A percentile compares a stretch with the other conserved stretches of the same genome.
Evolutionary conservation across 1,140 invertebrate species (phyloP).

Genomic region (Hesperophylax magnus): DNA sequence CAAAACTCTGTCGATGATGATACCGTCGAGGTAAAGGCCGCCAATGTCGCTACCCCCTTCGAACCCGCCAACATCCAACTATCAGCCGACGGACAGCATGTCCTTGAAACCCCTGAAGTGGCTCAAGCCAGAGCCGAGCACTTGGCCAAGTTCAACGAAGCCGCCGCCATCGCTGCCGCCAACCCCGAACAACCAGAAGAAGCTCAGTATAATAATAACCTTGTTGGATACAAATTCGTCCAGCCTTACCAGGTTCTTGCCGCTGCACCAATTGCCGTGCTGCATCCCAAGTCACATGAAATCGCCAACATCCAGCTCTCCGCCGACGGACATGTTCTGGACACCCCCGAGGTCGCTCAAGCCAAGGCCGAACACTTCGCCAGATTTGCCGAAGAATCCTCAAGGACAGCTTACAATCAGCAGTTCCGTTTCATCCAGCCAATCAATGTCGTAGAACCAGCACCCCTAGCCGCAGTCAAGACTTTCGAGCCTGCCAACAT

Average conservation of each 20-base stretch:
- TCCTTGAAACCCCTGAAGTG: constrained; percentile 62
- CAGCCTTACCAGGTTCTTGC: constrained; percentile 14
- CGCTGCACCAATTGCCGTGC: constrained; percentile 12
- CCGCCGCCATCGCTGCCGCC: constrained; percentile 53
- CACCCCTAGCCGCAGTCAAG: background rate
- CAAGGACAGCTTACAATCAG: constrained; percentile 50
- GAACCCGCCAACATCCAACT: constrained; percentile 56
- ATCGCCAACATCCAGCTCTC: constrained; percentile 58
- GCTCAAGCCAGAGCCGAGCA: constrained; percentile 61
- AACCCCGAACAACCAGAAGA: constrained; percentile 29
- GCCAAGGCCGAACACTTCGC: constrained; percentile 63
- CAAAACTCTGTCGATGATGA: constrained; percentile 42
- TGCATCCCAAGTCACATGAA: constrained; percentile 22
- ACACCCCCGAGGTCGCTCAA: constrained; percentile 60
- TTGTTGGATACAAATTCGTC: constrained; percentile 1
- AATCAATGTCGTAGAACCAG: constrained; percentile 35
- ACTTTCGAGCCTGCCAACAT: constrained; percentile 46
- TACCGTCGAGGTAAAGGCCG: constrained; percentile 45
- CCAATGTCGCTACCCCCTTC: background rate
- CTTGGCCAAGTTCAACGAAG: constrained; percentile 60
- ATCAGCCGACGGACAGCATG: constrained; percentile 61
- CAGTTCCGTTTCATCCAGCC: constrained; percentile 28
- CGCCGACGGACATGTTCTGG: constrained; percentile 63
- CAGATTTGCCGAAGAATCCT: constrained; percentile 59
- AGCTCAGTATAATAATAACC: constrained; percentile 28